Evolutionary conservation across 2,113 vertebrate genomes (phyloP), one percentile per base, ranked within the genome.

Genomic region (Catagonus wagneri): DNA sequence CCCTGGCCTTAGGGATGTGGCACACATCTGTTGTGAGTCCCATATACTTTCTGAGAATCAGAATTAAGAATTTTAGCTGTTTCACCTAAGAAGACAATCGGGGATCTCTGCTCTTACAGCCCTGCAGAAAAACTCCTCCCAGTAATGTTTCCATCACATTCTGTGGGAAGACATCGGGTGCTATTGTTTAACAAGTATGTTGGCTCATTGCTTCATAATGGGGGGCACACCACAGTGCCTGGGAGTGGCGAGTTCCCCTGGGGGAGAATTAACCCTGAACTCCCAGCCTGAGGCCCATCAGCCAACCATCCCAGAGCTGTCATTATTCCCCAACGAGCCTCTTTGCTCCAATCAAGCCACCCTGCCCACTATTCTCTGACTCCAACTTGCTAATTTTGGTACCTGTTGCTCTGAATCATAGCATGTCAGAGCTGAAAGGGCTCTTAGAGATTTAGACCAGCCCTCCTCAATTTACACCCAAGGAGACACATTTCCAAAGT

Each of bases 401-500:
- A 61, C 89, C 36, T 89, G 56, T 61, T 89, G 74, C 89, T 96
- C 86, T 72, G 87, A 96, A 98, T 96, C 94, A 95, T 89, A 96
- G 96, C 86, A 58, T 92, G 92, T 96, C 96, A 95, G 89, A 79
- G 32, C 39, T 94, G 78, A 96, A 96, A 94, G 89, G 60, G 36
- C 87, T 96, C 60, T 91, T 80, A 96, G 65, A 96, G 79, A 71
- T 56, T 96, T 76, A 68, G 92, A 83, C 66, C 69, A 95, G 79
- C 83, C 92, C 95, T 80, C 93, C 50, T 97, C 92, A 97, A 93
- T 96, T 96, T 96, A 87, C 65, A 96, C 95, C 85, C 50, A 22
- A 93, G 83, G 89, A 95, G 83, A 95, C 60, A 93, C 86, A 87
- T 96, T 89, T 96, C 90, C 91, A 63, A 66, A 95, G 79, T 93